These are phyloP conservation scores for Anguilla anguilla DNA, from an alignment of 2,797 vertebrate species.

Conservation along the genomic window DNA sequence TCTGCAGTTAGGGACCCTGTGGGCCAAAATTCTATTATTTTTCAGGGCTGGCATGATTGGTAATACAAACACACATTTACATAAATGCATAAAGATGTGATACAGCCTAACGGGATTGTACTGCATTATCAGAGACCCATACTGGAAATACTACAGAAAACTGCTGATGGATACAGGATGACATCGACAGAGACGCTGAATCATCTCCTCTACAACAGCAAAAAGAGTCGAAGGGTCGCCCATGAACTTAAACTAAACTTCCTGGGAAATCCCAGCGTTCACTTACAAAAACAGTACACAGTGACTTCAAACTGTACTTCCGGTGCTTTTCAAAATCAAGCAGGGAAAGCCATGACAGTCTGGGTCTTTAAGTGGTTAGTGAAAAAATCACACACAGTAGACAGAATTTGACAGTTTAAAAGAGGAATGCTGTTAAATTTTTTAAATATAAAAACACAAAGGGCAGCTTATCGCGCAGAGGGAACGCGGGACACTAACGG, in stretches of 20 bases:
- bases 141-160: neutral
- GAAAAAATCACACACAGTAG: too few relatives aligned
- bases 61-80: neutral
- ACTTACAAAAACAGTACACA: neutral
- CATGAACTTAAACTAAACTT: neutral
- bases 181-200: neutral
- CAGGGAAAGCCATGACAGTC: neutral
- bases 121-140: neutral
- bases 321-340: too few relatives aligned
- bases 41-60: neutral
- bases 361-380: too few relatives aligned
- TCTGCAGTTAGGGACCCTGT: neutral
- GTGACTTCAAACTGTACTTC: neutral
- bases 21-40: neutral
- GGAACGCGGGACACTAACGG: constrained; percentile 77
- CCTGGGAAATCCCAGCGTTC: neutral
- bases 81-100: neutral
- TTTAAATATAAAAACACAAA: too few relatives aligned
- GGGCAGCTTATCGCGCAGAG: neutral
- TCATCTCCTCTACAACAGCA: neutral
- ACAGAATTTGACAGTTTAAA: too few relatives aligned
- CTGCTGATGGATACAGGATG: neutral
- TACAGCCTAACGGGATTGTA: neutral
- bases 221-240: neutral
- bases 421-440: too few relatives aligned